Evolutionary conservation across 1,140 invertebrate genomes (phyloP).

Genomic region (Pogonomyrmex californicus): DNA sequence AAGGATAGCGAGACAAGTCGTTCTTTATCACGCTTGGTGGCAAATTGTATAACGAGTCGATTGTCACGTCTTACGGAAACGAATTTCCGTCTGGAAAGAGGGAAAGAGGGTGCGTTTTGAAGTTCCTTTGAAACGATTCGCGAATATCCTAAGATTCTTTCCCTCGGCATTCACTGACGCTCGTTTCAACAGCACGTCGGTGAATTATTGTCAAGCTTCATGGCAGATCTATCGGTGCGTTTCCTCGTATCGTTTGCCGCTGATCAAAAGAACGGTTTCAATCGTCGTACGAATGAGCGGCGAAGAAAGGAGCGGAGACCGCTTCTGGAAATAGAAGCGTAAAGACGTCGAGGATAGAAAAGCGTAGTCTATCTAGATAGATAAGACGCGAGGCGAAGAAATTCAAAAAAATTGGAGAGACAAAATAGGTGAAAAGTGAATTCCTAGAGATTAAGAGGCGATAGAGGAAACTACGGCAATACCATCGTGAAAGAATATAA

Average conservation of each 20-base stretch:
- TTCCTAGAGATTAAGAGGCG: neutral
- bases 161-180: neutral
- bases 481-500: neutral
- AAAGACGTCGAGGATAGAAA: neutral
- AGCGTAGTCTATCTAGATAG: neutral
- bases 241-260: neutral
- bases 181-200: neutral
- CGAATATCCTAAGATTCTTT: neutral
- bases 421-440: neutral
- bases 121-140: neutral
- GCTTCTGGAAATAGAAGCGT: constrained; percentile 1
- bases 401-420: neutral
- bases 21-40: neutral
- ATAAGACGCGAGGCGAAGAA: neutral
- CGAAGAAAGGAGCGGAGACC: neutral
- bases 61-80: neutral
- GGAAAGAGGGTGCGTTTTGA: no score
- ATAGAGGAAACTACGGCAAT: neutral
- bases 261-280: constrained; percentile 11
- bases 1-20: neutral
- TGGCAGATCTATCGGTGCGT: constrained; percentile 13
- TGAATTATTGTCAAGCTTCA: constrained; percentile 21
- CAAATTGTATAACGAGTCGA: constrained; percentile 50
- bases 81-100: neutral
- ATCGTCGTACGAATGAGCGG: neutral